These are phyloP conservation scores for Chaetops frenatus DNA, from an alignment of 2,113 vertebrate genomes.

Conservation along the genomic window DNA sequence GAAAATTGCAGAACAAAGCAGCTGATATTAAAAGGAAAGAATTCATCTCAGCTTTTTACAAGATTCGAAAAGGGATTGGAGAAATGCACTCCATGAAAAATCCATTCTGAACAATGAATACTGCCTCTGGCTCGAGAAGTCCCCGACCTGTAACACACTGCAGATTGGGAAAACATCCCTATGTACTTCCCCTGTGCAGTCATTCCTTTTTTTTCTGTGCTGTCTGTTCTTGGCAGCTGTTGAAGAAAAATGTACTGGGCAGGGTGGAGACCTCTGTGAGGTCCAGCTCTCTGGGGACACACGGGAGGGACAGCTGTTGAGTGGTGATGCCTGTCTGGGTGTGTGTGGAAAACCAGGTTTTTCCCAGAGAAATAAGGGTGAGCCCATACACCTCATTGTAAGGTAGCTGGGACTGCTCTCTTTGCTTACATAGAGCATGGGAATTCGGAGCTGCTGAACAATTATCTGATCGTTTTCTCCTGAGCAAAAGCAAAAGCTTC, in stretches of 20 bases:
- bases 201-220: neutral
- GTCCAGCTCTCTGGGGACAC: neutral
- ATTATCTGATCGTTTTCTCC: neutral
- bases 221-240: neutral
- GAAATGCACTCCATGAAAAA: neutral
- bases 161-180: neutral
- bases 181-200: neutral
- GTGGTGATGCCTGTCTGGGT: neutral
- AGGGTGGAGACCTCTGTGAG: neutral
- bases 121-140: neutral
- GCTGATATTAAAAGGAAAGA: neutral
- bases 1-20: neutral
- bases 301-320: neutral
- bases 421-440: fast-evolving
- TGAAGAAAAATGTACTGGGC: neutral
- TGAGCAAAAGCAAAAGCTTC: neutral
- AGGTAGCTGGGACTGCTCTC: neutral
- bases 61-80: neutral
- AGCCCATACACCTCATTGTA: neutral
- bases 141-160: neutral
- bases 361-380: neutral
- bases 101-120: neutral
- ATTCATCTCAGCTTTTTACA: neutral
- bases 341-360: neutral
- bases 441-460: neutral